phyloP scores from a whole-genome alignment of 2,113 vertebrate species.

The Bos taurus region ARS-UCD2.0 NC_037330.1:29589501-29590000 shows the following conservation, averaged over 20 bases:
- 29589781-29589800: constrained; percentile 95
- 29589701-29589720: constrained; percentile 84
- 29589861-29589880: constrained; percentile 81
- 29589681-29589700: constrained; percentile 78
- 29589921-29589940: constrained; percentile 83
- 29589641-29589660: constrained; percentile 48
- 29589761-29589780: constrained; percentile 93
- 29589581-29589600: constrained; percentile 18
- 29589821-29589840: constrained; percentile 91
- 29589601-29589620: constrained; percentile 28
- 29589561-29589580: constrained; percentile 41
- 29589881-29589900: constrained; percentile 77
- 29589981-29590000: constrained; percentile 85
- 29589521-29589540: constrained; percentile 15
- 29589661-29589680: constrained; percentile 52
- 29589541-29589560: constrained; percentile 19
- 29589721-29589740: constrained; percentile 91
- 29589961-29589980: constrained; percentile 80
- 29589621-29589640: constrained; percentile 36
- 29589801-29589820: constrained; percentile 89
- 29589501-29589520: not conserved
- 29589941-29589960: constrained; percentile 86
- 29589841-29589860: constrained; percentile 92
- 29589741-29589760: constrained; percentile 90
- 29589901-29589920: constrained; percentile 79